Evolutionary conservation across 2,113 vertebrate genomes (phyloP), one percentile per base, ranked within the genome.

Genomic region (Panurus biarmicus): DNA sequence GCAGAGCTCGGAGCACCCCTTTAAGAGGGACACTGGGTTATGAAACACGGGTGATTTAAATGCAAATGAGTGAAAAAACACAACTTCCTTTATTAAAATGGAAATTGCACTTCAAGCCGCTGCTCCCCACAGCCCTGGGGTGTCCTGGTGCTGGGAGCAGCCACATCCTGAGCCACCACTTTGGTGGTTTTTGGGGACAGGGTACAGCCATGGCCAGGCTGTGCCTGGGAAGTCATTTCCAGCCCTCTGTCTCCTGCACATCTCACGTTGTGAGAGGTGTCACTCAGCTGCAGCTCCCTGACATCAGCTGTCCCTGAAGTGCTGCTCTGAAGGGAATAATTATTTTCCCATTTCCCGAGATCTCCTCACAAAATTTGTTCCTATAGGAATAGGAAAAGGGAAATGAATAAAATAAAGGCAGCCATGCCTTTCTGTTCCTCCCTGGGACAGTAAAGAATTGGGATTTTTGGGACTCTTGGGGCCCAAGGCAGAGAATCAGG

Each of bases 31-130:
- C 42, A 40, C 28, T 44, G 51, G 26, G 22, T 92, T 91, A 84
- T 87, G 92, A 96, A 89, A 91, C 71, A 33, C 17, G 16, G 36
- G 48, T 93, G 95, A 97, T 98, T 97, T 97, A 98, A 97, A 98
- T 97, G 97, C 94, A 97, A 97, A 97, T 62, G 78, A 50, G 69
- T 5, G 47, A 61, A 72, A 87, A 96, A 97, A 94, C 75, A 93
- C 96, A 96, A 95, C 91, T 95, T 97, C 77, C 96, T 97, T 96
- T 97, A 97, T 98, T 96, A 97, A 97, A 97, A 97, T 97, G 97
- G 94, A 97, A 98, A 98, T 97, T 91, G 82, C 69, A 36, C 87
- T 87, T 95, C 94, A 22, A 95, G 24, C 83, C 80, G 85, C 58
- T 1, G 19, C 42, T 72, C 89, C 71, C 51, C n/a, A 15, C n/a